These are phyloP conservation scores for Brotula barbata DNA, from an alignment of 2,797 vertebrate genomes.

Conservation along the genomic window DNA sequence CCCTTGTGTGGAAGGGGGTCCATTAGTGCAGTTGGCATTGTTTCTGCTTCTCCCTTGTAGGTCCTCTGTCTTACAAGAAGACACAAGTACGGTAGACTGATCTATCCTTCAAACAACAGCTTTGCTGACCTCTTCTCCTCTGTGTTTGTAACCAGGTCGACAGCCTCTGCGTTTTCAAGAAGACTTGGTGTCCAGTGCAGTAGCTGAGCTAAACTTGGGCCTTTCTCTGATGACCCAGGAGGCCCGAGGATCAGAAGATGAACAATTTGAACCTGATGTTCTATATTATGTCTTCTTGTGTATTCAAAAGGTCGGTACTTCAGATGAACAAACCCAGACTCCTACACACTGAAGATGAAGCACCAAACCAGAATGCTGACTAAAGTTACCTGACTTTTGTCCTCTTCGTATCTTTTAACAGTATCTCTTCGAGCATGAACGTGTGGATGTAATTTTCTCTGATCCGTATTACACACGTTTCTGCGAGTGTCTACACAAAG, in stretches of 20 bases:
- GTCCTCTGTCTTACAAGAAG: no score
- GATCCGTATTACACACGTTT: slow-evolving; percentile 97
- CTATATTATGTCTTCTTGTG: slow-evolving; percentile 98
- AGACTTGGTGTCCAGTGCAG: slow-evolving; percentile 96
- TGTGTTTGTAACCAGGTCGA: slow-evolving; percentile 80
- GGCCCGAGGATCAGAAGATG: slow-evolving; percentile 88
- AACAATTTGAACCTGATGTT: slow-evolving; percentile 90
- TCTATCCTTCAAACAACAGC: no score
- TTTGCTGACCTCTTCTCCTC: background rate
- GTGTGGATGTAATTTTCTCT: slow-evolving; percentile 98
- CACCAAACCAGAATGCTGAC: background rate
- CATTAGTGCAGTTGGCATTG: no score
- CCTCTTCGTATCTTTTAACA: slow-evolving; percentile 51
- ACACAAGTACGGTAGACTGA: no score
- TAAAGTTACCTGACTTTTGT: background rate
- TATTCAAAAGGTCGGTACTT: slow-evolving; percentile 91
- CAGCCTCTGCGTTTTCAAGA: slow-evolving; percentile 96
- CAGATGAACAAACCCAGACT: background rate
- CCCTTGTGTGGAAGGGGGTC: no score
- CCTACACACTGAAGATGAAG: background rate
- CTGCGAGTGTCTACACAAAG: slow-evolving; percentile 92
- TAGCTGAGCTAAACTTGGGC: slow-evolving; percentile 94
- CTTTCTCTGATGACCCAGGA: slow-evolving; percentile 96
- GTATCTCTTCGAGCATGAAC: slow-evolving; percentile 97
- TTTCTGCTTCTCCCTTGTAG: no score